Conservation (phyloP, 2,888 invertebrate genomes). For the Syrphus vitripennis region DNA sequence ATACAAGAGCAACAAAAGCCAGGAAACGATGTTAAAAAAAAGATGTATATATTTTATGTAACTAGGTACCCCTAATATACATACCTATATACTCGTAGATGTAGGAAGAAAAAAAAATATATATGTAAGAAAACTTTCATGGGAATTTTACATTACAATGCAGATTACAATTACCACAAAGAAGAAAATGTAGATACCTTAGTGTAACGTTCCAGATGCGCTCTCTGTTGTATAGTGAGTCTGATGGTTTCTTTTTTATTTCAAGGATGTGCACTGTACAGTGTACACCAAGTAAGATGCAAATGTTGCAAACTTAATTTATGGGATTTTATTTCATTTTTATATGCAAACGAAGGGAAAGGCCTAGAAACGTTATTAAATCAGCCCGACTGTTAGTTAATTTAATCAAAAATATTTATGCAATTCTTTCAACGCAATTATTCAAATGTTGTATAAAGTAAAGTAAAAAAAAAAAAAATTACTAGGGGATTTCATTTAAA, state of each 20-base stretch:
- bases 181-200: slow-evolving; percentile 31
- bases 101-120: background rate
- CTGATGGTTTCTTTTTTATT: background rate
- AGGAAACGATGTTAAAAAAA: background rate
- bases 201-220: slow-evolving; percentile 53
- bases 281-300: slow-evolving; percentile 63
- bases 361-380: background rate
- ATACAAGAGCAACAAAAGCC: background rate
- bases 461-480: background rate
- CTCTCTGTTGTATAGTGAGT: background rate
- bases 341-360: background rate
- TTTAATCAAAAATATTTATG: slow-evolving; percentile 55
- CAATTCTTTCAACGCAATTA: slow-evolving; percentile 29
- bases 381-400: slow-evolving; percentile 9
- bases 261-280: slow-evolving; percentile 36
- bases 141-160: slow-evolving; percentile 66
- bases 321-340: slow-evolving; percentile 52
- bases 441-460: background rate
- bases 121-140: slow-evolving; percentile 39
- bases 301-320: slow-evolving; percentile 65
- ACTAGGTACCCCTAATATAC: background rate
- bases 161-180: slow-evolving; percentile 70
- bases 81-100: too few relatives aligned
- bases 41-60: background rate
- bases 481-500: background rate